Base-by-base conservation (phyloP, 2,797 vertebrate species). In the Australoheros facetus region DNA sequence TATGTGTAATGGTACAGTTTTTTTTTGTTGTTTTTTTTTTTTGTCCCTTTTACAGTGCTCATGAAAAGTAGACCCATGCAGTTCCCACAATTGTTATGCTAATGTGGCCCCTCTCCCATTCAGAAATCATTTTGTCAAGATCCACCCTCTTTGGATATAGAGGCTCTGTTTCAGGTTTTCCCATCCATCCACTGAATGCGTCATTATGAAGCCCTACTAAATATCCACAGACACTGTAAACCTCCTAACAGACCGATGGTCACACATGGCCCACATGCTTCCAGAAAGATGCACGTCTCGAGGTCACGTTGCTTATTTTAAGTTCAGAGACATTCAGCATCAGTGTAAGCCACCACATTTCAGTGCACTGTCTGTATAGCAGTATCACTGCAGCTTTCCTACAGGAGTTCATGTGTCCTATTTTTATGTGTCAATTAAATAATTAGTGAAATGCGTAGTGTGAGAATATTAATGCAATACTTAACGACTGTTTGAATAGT, bases 81-180 rank as follows among this genome's bases (percentile, higher is more conserved):
- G 95, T 96, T 96, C 95, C 94, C 95, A 95, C 93, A 91, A 96
- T 96, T 96, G 94, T 96, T 90, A 96, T 95, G 96, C 93, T 93
- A 96, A 96, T 96, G 90, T 91, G 88, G 74, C 90, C 93, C 92
- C 91, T 95, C 91, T 93, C 93, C 91, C 92, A 96, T 94, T 95
- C 94, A 96, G 91, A 95, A 96, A 96, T 96, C 91, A 95, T 96
- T 95, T 95, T 95, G 93, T 96, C 93, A 94, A 95, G 94, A 93
- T 91, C 89, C 88, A 89, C 88, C 89, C 90, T 92, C 90, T 93
- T 74, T 92, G 93, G 91, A 91, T 90, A 88, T 85, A 87, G 82
- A 85, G 89, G 88, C 91, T 92, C 80, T 90, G 90, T 93, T 93
- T 88, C 91, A 86, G 89, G 81, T 94, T 95, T 91, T 95, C 94